Percentiles rank a stretch among this genome's conserved stretches.
These are phyloP conservation scores for Urocitellus parryii DNA, from an alignment of 2,113 vertebrate genomes.

Conservation along the genomic window DNA sequence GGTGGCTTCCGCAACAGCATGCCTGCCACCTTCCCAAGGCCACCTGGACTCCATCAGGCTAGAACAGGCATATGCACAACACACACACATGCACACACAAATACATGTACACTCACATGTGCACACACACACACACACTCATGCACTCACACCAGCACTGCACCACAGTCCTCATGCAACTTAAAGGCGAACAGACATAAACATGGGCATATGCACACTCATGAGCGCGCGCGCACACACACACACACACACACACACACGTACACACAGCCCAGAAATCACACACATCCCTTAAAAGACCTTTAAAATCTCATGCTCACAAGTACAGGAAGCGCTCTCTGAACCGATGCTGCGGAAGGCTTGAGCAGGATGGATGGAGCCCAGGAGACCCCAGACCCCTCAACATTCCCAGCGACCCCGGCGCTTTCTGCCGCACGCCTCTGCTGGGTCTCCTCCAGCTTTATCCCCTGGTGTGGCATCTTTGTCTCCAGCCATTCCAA, in stretches of 20 bases:
- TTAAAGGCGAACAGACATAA: too few relatives aligned
- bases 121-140: background rate
- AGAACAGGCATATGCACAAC: background rate
- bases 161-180: background rate
- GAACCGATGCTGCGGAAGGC: background rate
- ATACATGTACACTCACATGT: background rate
- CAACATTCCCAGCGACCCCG: background rate
- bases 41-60: rapidly evolving
- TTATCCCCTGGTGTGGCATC: background rate
- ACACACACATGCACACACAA: too few relatives aligned
- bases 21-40: background rate
- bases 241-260: rapidly evolving
- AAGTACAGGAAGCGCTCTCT: background rate
- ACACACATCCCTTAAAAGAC: background rate
- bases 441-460: background rate
- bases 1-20: background rate
- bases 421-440: background rate
- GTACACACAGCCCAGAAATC: background rate
- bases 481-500: background rate
- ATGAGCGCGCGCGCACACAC: background rate
- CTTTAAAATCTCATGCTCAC: background rate
- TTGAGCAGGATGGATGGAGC: background rate
- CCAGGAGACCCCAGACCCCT: background rate
- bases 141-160: background rate
- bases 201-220: rapidly evolving